Percentiles rank a stretch among this genome's conserved stretches.
Evolutionary conservation across 92 coral and sea anemone genomes (phyloP).

Genomic region (Meandrina meandrites): DNA sequence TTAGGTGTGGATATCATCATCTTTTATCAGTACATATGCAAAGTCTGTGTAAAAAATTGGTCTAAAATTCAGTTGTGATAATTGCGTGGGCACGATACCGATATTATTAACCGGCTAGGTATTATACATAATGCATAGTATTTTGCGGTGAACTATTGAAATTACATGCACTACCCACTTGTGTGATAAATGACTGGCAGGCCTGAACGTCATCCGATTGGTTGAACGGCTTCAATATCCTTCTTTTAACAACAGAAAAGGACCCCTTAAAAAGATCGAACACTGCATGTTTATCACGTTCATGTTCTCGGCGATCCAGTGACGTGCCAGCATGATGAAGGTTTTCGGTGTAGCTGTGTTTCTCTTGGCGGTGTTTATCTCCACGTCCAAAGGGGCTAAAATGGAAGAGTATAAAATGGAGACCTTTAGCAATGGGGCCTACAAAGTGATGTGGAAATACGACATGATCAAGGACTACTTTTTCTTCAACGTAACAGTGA

Average conservation of each 20-base stretch:
- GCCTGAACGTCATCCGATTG: neutral
- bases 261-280: neutral
- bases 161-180: neutral
- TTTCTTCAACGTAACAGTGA: neutral
- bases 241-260: neutral
- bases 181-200: neutral
- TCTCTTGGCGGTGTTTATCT: neutral
- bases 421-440: neutral
- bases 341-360: neutral
- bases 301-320: neutral
- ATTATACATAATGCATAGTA: neutral
- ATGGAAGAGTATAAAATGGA: neutral
- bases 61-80: neutral
- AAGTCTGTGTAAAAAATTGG: neutral
- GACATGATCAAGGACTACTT: neutral
- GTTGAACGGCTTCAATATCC: neutral
- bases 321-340: neutral
- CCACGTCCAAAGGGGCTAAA: neutral
- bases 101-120: neutral
- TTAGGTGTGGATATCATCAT: neutral
- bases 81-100: neutral
- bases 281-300: too few relatives aligned
- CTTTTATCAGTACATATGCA: neutral
- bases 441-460: conserved; percentile 21
- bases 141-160: neutral